Conservation (phyloP, 2,113 vertebrate species). For the Mus musculus region GRCm39 chr17:84330001-84330500, state of each 20-base stretch:
- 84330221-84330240: neutral
- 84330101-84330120: neutral
- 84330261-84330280: no score
- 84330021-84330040: neutral
- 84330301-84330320: neutral
- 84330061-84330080: neutral
- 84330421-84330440: neutral
- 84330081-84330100: neutral
- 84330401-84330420: neutral
- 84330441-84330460: neutral
- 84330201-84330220: neutral
- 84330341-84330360: neutral
- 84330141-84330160: neutral
- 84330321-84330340: neutral
- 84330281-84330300: neutral
- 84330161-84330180: neutral
- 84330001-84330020: neutral
- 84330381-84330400: neutral
- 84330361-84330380: neutral
- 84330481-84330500: neutral
- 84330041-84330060: neutral
- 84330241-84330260: neutral
- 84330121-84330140: neutral
- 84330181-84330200: rapidly evolving
- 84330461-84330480: neutral